phyloP scores from a whole-genome alignment of 1,140 invertebrate species.

The Ptiloglossa arizonensis region DNA sequence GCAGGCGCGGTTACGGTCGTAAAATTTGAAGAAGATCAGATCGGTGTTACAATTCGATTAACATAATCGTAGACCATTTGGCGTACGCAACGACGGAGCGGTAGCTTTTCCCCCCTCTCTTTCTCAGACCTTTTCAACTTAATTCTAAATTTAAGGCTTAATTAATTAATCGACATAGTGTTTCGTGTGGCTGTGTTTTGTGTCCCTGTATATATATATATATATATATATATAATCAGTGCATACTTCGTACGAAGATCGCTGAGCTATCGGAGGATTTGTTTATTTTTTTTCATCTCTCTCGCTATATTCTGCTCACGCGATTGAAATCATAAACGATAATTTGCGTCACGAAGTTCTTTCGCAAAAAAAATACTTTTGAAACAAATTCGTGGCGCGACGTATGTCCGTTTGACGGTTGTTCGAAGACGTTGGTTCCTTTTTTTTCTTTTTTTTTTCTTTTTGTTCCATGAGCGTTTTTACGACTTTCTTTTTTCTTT shows the following conservation, averaged over 20 bases:
- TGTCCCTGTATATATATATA: constrained; percentile 63
- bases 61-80: constrained; percentile 8
- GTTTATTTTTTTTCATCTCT: constrained; percentile 15
- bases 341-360: background rate
- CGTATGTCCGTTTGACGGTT: constrained; percentile 12
- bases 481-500: background rate
- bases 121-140: constrained; percentile 50
- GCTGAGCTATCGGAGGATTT: no score
- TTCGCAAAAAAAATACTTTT: constrained; percentile 40
- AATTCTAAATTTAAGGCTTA: constrained; percentile 75
- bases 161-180: constrained; percentile 71
- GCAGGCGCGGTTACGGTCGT: background rate
- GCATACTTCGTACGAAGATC: constrained; percentile 44
- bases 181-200: constrained; percentile 63
- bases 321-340: constrained; percentile 12
- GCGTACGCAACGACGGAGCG: constrained; percentile 12
- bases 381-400: constrained; percentile 3
- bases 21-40: background rate
- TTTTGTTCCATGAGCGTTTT: background rate
- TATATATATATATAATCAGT: no score
- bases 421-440: constrained; percentile 36
- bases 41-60: background rate
- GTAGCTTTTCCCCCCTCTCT: background rate
- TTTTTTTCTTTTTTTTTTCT: background rate
- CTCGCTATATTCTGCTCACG: background rate